Evolutionary conservation across 1,140 invertebrate genomes (phyloP).

Genomic region (Mya arenaria): DNA sequence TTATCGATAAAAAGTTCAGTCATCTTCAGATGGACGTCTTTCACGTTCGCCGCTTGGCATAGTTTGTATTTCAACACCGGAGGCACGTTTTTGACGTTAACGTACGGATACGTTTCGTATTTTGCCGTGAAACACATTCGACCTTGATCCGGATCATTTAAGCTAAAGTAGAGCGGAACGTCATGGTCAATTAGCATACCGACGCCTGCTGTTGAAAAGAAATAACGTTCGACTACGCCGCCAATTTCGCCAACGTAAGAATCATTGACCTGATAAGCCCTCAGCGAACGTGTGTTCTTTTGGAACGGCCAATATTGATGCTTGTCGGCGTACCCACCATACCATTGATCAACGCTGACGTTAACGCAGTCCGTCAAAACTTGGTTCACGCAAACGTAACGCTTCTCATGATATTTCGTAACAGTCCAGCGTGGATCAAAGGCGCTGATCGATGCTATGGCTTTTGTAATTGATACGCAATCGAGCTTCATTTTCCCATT

Average conservation of each 20-base stretch:
- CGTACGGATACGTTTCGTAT: conserved; percentile 67
- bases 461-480: no score
- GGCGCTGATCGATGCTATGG: no score
- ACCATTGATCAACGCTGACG: conserved; percentile 70
- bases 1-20: conserved; percentile 59
- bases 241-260: conserved; percentile 60
- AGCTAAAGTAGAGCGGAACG: conserved; percentile 74
- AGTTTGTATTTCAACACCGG: conserved; percentile 71
- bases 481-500: no score
- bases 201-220: conserved; percentile 74
- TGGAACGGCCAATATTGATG: conserved; percentile 82
- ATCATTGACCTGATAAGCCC: conserved; percentile 64
- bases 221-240: conserved; percentile 71
- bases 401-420: conserved; percentile 61
- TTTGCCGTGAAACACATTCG: conserved; percentile 69
- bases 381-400: conserved; percentile 56
- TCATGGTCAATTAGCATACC: conserved; percentile 72
- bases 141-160: conserved; percentile 66
- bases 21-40: conserved; percentile 67
- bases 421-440: conserved; percentile 44
- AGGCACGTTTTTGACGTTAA: conserved; percentile 17
- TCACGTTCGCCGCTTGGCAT: conserved; percentile 63
- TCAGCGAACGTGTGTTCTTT: conserved; percentile 63
- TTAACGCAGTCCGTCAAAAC: conserved; percentile 71
- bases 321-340: conserved; percentile 79